Base-by-base conservation (phyloP, 2,888 invertebrate species). In the Nemurella pictetii region DNA sequence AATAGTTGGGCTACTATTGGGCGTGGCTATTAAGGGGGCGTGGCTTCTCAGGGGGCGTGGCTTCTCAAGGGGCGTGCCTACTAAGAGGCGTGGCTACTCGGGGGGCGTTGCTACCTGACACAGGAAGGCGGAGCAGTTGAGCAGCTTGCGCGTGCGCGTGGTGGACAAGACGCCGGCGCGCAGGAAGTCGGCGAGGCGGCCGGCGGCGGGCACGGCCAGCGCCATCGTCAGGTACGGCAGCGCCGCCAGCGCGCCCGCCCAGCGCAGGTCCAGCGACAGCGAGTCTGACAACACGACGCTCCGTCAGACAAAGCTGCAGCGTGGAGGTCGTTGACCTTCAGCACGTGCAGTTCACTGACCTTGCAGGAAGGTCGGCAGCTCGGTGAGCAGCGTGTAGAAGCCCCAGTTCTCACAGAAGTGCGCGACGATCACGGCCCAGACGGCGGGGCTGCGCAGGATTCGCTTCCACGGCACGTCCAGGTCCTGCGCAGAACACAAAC, bases 191-290 rank as follows among this genome's bases (percentile, higher is more conserved):
- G 92, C 92, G 29, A 92, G 86, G 85, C 90, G 90, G 0, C 93
- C 93, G 28, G 91, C 90, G 30, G 89, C 88, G 86, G 91, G 90
- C 0, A 92, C 90, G n/a, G 91, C 89, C n/a, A 91, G 88, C 0
- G 91, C 91, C 92, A 93, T 92, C 7, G 91, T 89, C 78, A 92
- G 88, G 88, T 93, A 93, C 1, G 93, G 93, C 55, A 92, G 88
- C 0, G 92, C 91, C 20, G 92, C 89, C 75, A 92, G 88, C 85
- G 92, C 89, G 15, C 92, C 92, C 84, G 91, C 91, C 90, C 91
- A 88, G 12, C 88, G 88, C 83, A 89, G 86, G 84, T 89, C 87
- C 86, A 88, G 88, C 4, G 87, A 85, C 30, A 89, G 87, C 12
- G 87, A 87, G 86, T 89, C 89, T 88, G 85, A 4, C 26, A 78